Percentiles rank a stretch among this genome's conserved stretches.
phyloP scores from a whole-genome alignment of 2,113 vertebrate genomes.

The Struthio camelus region DNA sequence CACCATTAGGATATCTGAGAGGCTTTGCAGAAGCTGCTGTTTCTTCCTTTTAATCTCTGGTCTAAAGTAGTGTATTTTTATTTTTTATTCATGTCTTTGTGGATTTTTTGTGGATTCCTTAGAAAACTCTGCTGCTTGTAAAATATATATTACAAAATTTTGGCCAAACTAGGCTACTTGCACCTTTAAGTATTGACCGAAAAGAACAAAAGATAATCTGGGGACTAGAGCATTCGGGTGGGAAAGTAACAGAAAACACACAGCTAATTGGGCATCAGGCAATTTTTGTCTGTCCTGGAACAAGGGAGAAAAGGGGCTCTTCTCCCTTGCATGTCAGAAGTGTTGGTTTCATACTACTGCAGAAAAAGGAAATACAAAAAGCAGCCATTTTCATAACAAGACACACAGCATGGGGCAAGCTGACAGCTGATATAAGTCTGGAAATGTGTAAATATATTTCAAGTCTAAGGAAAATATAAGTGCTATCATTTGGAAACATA shows the following conservation, averaged over 20 bases:
- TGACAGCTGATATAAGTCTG: not conserved
- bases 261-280: not conserved
- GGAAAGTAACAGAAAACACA: not conserved
- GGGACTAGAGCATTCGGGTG: not conserved
- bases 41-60: not conserved
- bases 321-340: not conserved
- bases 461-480: not conserved
- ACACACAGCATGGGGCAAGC: not conserved
- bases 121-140: not conserved
- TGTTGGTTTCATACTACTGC: accelerated
- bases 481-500: not conserved
- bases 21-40: not conserved
- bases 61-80: not conserved
- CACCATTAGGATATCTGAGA: not conserved
- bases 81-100: not conserved
- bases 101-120: not conserved
- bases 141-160: not conserved
- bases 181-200: not conserved
- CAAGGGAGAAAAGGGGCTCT: not conserved
- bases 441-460: not conserved
- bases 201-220: not conserved
- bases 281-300: not conserved
- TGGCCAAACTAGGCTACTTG: not conserved
- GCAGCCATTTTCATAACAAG: not conserved
- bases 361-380: not conserved